These are phyloP conservation scores for Emydocephalus ijimae DNA, from an alignment of 2,113 vertebrate genomes.

Conservation along the genomic window DNA sequence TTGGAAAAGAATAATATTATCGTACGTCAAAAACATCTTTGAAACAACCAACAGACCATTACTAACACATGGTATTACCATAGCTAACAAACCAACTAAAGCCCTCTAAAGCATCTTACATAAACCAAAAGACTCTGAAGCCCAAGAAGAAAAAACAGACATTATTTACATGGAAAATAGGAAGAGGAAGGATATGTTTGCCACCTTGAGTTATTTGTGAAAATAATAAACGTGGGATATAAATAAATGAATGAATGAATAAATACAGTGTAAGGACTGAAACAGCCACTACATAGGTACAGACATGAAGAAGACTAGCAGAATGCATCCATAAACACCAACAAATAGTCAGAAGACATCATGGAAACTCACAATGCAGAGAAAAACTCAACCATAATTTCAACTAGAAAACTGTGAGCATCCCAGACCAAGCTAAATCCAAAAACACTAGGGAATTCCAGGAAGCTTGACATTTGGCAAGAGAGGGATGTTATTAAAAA, in stretches of 20 bases:
- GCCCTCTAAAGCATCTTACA: neutral
- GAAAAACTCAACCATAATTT: neutral
- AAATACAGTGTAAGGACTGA: neutral
- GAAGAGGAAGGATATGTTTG: neutral
- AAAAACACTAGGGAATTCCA: neutral
- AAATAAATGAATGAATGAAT: neutral
- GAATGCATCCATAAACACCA: neutral
- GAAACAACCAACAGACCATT: neutral
- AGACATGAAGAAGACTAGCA: neutral
- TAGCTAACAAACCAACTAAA: neutral
- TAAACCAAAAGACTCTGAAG: neutral
- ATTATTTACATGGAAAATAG: neutral
- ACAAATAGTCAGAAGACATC: neutral
- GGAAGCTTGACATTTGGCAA: neutral
- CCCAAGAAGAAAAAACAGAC: neutral
- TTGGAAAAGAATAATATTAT: neutral
- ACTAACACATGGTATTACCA: neutral
- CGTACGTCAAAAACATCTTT: neutral
- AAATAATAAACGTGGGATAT: neutral
- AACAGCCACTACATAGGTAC: neutral
- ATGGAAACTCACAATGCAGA: neutral
- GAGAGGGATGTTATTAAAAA: slow-evolving; percentile 38
- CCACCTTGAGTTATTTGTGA: neutral
- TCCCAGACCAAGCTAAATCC: neutral
- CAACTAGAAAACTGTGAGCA: neutral